Evolutionary conservation across 2,888 invertebrate genomes (phyloP), one percentile per base, ranked within the genome.

Genomic region (Dynastes grantii): DNA sequence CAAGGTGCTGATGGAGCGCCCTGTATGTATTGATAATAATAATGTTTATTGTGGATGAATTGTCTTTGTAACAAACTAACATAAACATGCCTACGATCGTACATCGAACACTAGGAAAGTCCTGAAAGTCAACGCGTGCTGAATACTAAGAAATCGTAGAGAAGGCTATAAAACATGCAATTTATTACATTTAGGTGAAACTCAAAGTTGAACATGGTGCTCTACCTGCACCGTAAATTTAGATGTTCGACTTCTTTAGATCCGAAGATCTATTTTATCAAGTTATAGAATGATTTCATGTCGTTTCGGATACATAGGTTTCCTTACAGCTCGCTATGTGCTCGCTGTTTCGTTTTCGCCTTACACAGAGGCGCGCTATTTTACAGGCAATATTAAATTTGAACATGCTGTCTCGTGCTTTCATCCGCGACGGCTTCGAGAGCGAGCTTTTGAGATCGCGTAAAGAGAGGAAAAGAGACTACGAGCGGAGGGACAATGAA

Each of bases 401-500:
- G 61, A 61, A 75, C 73, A 40, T 27, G 45, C 27, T 61, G 13
- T 75, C 73, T 75, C 49, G n/a, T 40, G 61, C 58, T 61, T 75
- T 75, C 63, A 73, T 73, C 27, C 73, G 27, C 27, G 49, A 45
- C 27, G 68, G 13, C 3, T 68, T 27, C 51, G 51, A 22, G 45
- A 27, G 40, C 73, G 73, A 61, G 73, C 40, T 58, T 73, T 73
- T 73, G 11, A 73, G 40, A 6, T 55, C 55, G 58, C 29, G n/a
- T 45, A 61, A 61, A 73, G 73, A 29, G 45, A 49, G 73, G 11
- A 63, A 73, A 53, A 11, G 61, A 61, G 51, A 32, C 51, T 51
- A n/a, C 51, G 51, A 29, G 40, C 73, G 4, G 13, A 75, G 45
- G 73, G 61, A 77, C 77, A 77, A 77, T 63, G 77, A 77, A 77